Percentiles rank a stretch among this genome's conserved stretches.
phyloP scores from a whole-genome alignment of 1,140 invertebrate genomes.

The Myzus persicae region DNA sequence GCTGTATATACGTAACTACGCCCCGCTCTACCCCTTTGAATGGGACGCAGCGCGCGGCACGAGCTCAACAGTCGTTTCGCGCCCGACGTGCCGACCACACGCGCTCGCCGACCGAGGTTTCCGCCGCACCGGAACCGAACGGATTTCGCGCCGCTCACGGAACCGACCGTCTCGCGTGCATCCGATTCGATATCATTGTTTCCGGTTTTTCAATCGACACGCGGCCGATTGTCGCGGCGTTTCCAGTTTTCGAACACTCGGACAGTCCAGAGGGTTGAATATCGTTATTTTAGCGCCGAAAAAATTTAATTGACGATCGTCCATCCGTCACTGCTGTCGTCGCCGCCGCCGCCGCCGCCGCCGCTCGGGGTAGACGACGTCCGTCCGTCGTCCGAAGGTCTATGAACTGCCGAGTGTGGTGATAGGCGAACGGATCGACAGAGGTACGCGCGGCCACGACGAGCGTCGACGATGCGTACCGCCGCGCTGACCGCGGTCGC shows the following conservation, averaged over 20 bases:
- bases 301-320: neutral
- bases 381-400: neutral
- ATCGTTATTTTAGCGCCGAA: neutral
- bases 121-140: neutral
- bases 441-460: neutral
- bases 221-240: neutral
- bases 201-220: neutral
- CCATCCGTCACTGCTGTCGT: too few species aligned
- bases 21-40: neutral
- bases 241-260: neutral
- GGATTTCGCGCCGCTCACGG: too few species aligned
- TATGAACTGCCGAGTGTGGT: too few species aligned
- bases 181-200: neutral
- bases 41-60: conserved; percentile 26
- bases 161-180: neutral
- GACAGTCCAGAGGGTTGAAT: neutral
- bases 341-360: neutral
- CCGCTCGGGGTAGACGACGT: neutral
- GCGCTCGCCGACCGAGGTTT: neutral
- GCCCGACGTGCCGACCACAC: conserved; percentile 37
- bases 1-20: neutral
- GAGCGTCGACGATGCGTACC: neutral
- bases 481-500: neutral
- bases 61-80: conserved; percentile 55
- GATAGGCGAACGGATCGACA: neutral